These are phyloP conservation scores for Orgyia antiqua DNA, from an alignment of 2,888 invertebrate species.

Conservation along the genomic window DNA sequence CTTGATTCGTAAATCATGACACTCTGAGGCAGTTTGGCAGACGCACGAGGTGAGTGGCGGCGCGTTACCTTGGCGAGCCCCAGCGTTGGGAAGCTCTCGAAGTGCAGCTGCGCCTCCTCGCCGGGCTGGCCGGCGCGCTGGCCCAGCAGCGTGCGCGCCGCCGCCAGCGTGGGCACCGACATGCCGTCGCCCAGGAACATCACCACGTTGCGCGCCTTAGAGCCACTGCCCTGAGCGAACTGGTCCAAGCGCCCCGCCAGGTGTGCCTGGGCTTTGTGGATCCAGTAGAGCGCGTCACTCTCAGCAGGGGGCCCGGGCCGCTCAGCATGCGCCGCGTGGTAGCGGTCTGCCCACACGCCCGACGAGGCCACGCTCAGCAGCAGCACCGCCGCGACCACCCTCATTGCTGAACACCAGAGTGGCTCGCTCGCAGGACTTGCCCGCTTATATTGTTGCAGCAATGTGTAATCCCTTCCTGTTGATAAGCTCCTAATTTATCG, in stretches of 20 bases:
- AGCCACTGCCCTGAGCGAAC: constrained; percentile 13
- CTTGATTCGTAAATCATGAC: no score
- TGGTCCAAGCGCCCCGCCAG: constrained; percentile 42
- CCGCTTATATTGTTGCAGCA: no score
- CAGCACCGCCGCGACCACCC: background rate
- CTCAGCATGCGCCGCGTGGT: background rate
- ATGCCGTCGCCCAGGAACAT: constrained; percentile 88
- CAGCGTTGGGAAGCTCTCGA: constrained; percentile 77
- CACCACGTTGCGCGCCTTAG: constrained; percentile 76
- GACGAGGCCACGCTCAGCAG: no score
- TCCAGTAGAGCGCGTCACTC: constrained; percentile 59
- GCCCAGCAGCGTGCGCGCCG: constrained; percentile 81
- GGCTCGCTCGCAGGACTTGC: no score
- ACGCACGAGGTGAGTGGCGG: no score
- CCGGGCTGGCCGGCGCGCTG: constrained; percentile 74
- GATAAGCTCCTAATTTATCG: no score
- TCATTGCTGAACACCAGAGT: background rate
- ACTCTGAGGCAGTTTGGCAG: no score
- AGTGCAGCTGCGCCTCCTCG: constrained; percentile 78
- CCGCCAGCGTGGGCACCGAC: constrained; percentile 83
- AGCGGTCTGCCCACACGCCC: background rate
- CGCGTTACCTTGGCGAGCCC: constrained; percentile 1
- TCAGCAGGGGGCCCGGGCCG: constrained; percentile 15
- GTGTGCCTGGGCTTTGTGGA: constrained; percentile 52
- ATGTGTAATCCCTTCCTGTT: no score